Evolutionary conservation across 2,888 invertebrate genomes (phyloP).

Genomic region (Muscina levida): DNA sequence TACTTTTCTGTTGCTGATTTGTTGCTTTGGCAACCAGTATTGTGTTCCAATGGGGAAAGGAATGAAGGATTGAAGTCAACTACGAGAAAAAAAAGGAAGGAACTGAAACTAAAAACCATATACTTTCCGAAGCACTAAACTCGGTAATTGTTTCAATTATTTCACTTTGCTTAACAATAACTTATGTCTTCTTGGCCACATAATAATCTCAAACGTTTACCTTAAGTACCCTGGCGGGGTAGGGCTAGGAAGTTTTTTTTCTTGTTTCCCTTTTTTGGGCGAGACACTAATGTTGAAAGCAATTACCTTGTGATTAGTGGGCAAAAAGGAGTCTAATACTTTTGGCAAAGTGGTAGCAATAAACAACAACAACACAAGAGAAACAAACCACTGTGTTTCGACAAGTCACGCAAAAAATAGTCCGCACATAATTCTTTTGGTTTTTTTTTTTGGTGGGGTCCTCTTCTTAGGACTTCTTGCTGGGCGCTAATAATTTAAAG

Average conservation of each 20-base stretch:
- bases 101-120: neutral
- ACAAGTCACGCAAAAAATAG: constrained; percentile 55
- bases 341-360: neutral
- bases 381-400: constrained; percentile 32
- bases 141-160: constrained; percentile 31
- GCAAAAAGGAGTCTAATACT: neutral
- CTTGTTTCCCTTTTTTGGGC: neutral
- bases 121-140: neutral
- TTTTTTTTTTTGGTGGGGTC: neutral
- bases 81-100: neutral
- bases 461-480: too few relatives aligned
- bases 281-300: neutral
- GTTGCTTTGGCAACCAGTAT: neutral
- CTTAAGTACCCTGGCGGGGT: neutral
- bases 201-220: neutral
- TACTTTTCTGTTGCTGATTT: neutral
- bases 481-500: too few relatives aligned
- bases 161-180: neutral
- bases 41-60: neutral
- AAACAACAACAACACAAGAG: constrained; percentile 16
- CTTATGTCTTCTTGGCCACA: neutral
- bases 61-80: too few relatives aligned
- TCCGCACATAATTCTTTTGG: constrained; percentile 23
- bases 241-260: neutral
- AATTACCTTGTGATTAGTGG: constrained; percentile 1